Evolutionary conservation across 2,888 invertebrate genomes (phyloP).

Genomic region (Zelleria hepariella): DNA sequence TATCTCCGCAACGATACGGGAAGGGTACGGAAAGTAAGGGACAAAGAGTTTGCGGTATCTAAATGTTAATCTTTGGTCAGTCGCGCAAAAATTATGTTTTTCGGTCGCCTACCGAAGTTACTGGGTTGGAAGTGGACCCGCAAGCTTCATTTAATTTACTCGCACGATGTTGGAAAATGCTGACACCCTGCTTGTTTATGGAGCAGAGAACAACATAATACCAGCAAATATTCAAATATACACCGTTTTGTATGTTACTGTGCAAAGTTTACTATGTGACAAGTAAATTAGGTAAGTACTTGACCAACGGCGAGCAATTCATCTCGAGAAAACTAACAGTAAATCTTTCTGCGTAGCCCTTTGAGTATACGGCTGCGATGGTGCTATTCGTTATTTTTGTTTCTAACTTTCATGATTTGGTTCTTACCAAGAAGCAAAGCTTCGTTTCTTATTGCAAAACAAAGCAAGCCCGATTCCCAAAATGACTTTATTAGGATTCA

Average conservation of each 20-base stretch:
- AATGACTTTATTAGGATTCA: slow-evolving; percentile 25
- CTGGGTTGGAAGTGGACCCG: slow-evolving; percentile 43
- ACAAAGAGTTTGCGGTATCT: slow-evolving; percentile 64
- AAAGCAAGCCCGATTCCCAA: slow-evolving; percentile 2
- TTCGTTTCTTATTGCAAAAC: background rate
- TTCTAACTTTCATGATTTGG: too few species aligned
- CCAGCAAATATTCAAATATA: too few species aligned
- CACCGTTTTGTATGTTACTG: too few species aligned
- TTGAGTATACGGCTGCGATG: too few species aligned
- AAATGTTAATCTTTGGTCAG: slow-evolving; percentile 69
- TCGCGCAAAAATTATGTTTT: slow-evolving; percentile 72
- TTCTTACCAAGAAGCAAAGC: too few species aligned
- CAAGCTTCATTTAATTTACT: slow-evolving; percentile 47
- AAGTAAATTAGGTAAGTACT: too few species aligned
- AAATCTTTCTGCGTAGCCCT: too few species aligned
- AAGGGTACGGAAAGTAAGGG: slow-evolving; percentile 25
- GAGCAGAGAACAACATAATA: background rate
- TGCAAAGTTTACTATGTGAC: too few species aligned
- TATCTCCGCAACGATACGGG: slow-evolving; percentile 1
- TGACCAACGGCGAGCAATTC: too few species aligned
- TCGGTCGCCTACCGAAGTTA: slow-evolving; percentile 50
- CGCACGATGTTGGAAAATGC: slow-evolving; percentile 9
- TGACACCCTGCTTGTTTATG: slow-evolving; percentile 17
- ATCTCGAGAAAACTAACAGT: too few species aligned
- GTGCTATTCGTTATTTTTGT: too few species aligned